Evolutionary conservation across 2,113 vertebrate genomes (phyloP), one percentile per base, ranked within the genome.

Genomic region (Himantopus leucocephalus): DNA sequence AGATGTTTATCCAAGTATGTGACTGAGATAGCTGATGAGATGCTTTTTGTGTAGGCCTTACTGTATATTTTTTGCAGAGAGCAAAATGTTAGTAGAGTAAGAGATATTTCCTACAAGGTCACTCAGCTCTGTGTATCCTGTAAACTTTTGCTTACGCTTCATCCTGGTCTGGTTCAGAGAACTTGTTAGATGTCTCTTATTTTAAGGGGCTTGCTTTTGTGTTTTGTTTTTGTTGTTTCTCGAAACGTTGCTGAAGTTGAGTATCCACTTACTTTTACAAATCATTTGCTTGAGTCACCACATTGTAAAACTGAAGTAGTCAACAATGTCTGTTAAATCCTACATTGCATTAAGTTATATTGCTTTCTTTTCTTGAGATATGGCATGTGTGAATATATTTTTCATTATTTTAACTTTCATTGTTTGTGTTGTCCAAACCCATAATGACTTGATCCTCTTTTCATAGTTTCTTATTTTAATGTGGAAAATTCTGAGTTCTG

Each of bases 361-460:
- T 90, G 45, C 48, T 96, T 94, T 74, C 7, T 91, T 95, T 87
- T 72, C 26, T 87, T 75, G 60, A 66, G 66, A 58, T 85, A 70
- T 0, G 43, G 43, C 56, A 45, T 24, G 2, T 73, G 39, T 94
- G 66, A 92, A 88, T 91, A 47, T 90, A 41, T 47, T 85, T 93
- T 72, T 74, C 47, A 43, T 88, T 88, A 59, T 88, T 93, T 94
- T 94, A 53, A 73, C 45, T 93, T 88, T 18, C 16, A 29, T 85
- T 94, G 45, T 88, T 85, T 96, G 20, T 89, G 19, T 82, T 3
- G 2, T 91, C 50, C 56, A 74, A 89, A 87, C 47, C 26, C 22
- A 8, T 59, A 66, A 90, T 50, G 24, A 50, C 24, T 47, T 88
- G 66, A 43, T 89, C 34, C 21, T 21, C 12, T 73, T 91, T 88